Conservation (phyloP, 2,888 invertebrate genomes). For the Bursaphelenchus okinawaensis region DNA sequence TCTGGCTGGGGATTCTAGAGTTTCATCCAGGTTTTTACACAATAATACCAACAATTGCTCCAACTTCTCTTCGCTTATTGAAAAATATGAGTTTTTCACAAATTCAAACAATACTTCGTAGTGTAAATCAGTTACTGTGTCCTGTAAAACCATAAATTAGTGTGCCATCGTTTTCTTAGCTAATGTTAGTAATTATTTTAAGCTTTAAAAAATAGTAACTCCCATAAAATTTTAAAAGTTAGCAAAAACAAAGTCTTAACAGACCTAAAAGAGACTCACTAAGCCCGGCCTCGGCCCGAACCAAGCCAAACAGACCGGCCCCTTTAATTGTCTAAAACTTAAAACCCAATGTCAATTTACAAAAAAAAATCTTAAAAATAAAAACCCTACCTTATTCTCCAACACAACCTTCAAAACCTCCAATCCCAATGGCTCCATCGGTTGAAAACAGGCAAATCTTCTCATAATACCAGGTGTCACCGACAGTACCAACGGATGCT, state of each 20-base stretch:
- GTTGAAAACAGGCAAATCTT: neutral
- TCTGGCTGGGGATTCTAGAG: neutral
- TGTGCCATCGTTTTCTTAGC: no score
- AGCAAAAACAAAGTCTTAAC: no score
- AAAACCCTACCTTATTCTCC: neutral
- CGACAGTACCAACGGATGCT: neutral
- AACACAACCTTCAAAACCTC: neutral
- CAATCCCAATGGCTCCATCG: neutral
- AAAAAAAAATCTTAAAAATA: no score
- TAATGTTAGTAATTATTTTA: no score
- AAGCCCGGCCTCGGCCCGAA: no score
- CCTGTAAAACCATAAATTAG: neutral
- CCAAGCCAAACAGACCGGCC: no score
- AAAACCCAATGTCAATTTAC: no score
- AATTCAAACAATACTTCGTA: neutral
- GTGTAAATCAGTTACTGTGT: neutral
- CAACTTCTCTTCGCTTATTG: neutral
- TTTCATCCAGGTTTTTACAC: neutral
- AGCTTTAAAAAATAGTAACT: no score
- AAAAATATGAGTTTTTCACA: neutral
- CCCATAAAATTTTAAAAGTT: no score
- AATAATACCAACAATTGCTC: neutral
- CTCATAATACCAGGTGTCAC: neutral
- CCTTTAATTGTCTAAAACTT: no score
- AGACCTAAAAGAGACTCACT: no score